phyloP scores from a whole-genome alignment of 2,888 invertebrate species.

The Sycophila texana region DNA sequence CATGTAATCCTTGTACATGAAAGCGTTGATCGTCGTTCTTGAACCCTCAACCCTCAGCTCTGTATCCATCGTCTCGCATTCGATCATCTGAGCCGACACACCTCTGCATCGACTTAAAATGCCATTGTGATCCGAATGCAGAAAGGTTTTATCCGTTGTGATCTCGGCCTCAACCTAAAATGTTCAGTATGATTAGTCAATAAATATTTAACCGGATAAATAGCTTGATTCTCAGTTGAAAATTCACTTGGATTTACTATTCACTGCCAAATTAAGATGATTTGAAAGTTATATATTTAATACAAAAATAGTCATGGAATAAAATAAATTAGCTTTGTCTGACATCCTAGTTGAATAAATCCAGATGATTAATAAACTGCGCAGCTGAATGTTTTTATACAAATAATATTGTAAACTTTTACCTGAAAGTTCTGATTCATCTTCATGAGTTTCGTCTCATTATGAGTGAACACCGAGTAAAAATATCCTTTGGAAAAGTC shows the following conservation, averaged over 20 bases:
- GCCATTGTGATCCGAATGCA: slow-evolving; percentile 10
- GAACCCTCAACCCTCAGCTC: not conserved
- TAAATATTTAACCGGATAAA: not conserved
- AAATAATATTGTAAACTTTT: not conserved
- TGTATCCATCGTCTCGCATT: not conserved
- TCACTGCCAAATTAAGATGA: not conserved
- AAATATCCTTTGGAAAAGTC: slow-evolving; percentile 27
- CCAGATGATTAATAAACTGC: not conserved
- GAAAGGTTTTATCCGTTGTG: not conserved
- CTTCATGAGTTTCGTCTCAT: not conserved
- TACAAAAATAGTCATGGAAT: too few species aligned
- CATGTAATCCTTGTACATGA: slow-evolving; percentile 6
- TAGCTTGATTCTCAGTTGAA: not conserved
- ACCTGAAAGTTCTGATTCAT: slow-evolving; percentile 28
- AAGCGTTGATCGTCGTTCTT: not conserved
- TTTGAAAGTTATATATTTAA: not conserved
- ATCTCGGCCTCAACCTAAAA: not conserved
- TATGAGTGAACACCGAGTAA: not conserved
- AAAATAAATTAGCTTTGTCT: too few species aligned
- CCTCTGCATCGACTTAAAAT: not conserved
- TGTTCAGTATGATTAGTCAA: not conserved
- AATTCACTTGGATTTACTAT: not conserved
- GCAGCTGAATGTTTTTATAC: not conserved
- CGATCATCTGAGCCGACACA: not conserved
- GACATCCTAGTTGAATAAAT: too few species aligned